These are phyloP conservation scores for Tetheella fluctuosa DNA, from an alignment of 2,888 invertebrate genomes.

Conservation along the genomic window DNA sequence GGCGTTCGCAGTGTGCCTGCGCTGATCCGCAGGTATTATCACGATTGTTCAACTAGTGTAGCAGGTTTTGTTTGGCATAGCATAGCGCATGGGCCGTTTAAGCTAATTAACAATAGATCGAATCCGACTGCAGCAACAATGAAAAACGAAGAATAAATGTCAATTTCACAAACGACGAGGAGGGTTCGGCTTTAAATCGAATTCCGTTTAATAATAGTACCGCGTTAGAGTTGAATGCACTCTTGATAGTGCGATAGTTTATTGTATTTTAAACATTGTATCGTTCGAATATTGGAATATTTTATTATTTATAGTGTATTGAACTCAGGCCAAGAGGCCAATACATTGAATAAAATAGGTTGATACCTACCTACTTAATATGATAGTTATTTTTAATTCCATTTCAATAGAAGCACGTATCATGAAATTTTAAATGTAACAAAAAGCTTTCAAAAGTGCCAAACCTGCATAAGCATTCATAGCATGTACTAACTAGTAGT, in stretches of 20 bases:
- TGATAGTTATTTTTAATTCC: conserved; percentile 11
- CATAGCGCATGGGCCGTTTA: conserved; percentile 77
- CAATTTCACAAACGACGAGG: conserved; percentile 83
- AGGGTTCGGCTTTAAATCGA: conserved; percentile 83
- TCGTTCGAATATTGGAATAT: conserved; percentile 50
- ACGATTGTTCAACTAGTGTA: conserved; percentile 33
- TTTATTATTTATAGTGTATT: conserved; percentile 25
- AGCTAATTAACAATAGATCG: conserved; percentile 84
- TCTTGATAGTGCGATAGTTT: conserved; percentile 78
- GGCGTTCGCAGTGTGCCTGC: not conserved
- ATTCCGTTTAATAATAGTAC: conserved; percentile 83
- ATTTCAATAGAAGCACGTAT: conserved; percentile 14
- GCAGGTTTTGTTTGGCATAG: conserved; percentile 57
- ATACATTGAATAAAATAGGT: conserved; percentile 13
- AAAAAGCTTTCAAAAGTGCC: conserved; percentile 10
- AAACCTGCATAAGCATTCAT: conserved; percentile 2
- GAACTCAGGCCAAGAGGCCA: conserved; percentile 11
- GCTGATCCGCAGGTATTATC: conserved; percentile 20
- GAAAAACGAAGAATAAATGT: conserved; percentile 84
- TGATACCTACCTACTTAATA: conserved; percentile 11
- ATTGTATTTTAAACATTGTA: conserved; percentile 66
- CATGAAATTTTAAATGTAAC: conserved; percentile 3
- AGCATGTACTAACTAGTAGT: not conserved
- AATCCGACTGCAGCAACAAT: conserved; percentile 80
- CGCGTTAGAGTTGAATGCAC: conserved; percentile 81